Evolutionary conservation across 2,888 invertebrate species (phyloP).

Genomic region (Drosophila infuscata): DNA sequence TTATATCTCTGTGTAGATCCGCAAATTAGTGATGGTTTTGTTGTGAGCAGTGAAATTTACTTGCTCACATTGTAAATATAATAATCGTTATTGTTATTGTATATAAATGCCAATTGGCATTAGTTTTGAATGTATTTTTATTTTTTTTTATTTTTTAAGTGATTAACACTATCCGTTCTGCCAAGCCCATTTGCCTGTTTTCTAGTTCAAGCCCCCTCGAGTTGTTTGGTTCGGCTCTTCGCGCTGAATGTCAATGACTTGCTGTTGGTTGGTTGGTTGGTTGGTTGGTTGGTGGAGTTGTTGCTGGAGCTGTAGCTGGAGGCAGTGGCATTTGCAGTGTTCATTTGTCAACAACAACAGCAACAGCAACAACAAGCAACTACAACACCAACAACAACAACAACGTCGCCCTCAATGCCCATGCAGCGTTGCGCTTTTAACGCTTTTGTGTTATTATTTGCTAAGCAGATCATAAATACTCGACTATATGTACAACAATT

Average conservation of each 20-base stretch:
- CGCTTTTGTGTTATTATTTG: conserved; percentile 73
- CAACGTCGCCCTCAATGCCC: conserved; percentile 75
- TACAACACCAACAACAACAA: conserved; percentile 21
- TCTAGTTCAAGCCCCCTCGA: conserved; percentile 67
- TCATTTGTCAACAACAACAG: conserved; percentile 64
- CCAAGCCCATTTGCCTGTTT: conserved; percentile 56
- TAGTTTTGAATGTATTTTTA: conserved; percentile 14
- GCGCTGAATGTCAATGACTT: conserved; percentile 69
- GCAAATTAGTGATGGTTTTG: conserved; percentile 43
- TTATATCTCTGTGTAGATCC: conserved; percentile 13
- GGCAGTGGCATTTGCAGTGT: conserved; percentile 67
- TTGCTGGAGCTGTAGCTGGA: conserved; percentile 38
- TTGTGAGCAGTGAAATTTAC: conserved; percentile 30
- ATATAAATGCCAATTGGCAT: conserved; percentile 43
- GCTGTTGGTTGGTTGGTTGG: conserved; percentile 7
- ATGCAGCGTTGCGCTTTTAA: conserved; percentile 72
- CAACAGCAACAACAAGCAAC: conserved; percentile 25
- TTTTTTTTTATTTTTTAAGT: conserved; percentile 28
- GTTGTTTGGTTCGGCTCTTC: conserved; percentile 43
- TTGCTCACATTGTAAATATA: conserved; percentile 1
- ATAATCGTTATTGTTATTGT: conserved; percentile 26
- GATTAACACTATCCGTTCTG: conserved; percentile 72
- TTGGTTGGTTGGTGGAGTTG: conserved; percentile 3
- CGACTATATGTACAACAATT: conserved; percentile 33
- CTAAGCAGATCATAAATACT: conserved; percentile 68